phyloP scores from a whole-genome alignment of 1,140 invertebrate genomes.

The Cydia pomonella region DNA sequence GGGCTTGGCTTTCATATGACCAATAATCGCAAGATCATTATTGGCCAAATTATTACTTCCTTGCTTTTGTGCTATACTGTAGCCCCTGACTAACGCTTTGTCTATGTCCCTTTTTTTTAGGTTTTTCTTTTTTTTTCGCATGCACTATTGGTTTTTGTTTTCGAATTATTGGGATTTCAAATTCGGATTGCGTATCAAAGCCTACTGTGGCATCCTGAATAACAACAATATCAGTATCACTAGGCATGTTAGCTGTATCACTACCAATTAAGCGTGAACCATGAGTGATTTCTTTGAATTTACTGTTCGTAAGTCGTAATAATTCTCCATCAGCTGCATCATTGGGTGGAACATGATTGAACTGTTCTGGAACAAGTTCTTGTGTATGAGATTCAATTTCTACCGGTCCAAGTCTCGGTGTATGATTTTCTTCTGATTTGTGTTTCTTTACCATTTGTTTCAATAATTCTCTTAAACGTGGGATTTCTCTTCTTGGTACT shows the following conservation, averaged over 20 bases:
- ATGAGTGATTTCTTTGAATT: not conserved
- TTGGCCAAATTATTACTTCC: not conserved
- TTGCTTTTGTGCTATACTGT: not conserved
- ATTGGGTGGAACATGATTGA: not conserved
- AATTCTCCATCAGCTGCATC: not conserved
- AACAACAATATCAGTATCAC: not conserved
- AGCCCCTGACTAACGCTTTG: not conserved
- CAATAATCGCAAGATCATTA: not conserved
- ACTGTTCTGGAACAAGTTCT: not conserved
- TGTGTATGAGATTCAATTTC: not conserved
- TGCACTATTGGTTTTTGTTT: constrained; percentile 1
- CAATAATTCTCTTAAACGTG: not conserved
- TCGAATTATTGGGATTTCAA: not conserved
- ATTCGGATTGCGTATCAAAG: not conserved
- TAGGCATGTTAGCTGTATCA: not conserved
- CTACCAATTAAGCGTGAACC: not conserved
- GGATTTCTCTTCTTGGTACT: not conserved
- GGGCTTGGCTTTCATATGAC: not conserved
- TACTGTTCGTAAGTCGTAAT: not conserved
- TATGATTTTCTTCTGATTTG: not conserved
- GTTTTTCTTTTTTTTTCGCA: not conserved
- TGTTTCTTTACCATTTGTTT: not conserved
- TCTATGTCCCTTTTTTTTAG: not conserved
- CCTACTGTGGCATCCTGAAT: not conserved
- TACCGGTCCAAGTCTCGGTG: not conserved